Base-by-base conservation (phyloP, 2,113 vertebrate genomes). In the Otocyon megalotis region DNA sequence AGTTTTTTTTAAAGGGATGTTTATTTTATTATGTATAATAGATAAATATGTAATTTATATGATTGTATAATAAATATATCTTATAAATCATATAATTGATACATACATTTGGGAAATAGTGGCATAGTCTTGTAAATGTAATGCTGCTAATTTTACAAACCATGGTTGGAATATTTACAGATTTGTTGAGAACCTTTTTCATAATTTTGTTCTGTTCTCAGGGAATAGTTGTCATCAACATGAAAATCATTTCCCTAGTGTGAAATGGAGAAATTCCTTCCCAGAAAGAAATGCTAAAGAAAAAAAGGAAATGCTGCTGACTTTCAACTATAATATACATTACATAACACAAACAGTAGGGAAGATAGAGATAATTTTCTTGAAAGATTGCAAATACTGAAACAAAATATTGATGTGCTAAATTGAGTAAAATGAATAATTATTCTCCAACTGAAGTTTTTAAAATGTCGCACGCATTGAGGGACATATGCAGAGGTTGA, bases 351-450 rank as follows among this genome's bases (percentile, higher is more conserved):
- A 79, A 95, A 84, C 19, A 77, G 28, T 80, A 14, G n/a, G 60
- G 19, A 69, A 88, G 74, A 74, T 19, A 90, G 54, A 72, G 72
- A n/a, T 37, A 76, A 90, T 92, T 92, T 96, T 90, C 79, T 92
- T 63, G 58, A 65, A 96, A 88, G 32, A 85, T 24, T 96, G 30
- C 13, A 94, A 89, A 88, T 35, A 79, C 2, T 65, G 48, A 85
- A 81, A 92, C 56, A 80, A 60, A 92, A 79, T 81, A 81, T 35
- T 69, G 69, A 80, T 85, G 13, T 12, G 88, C 92, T 62, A 50
- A 65, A 48, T 37, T 60, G 72, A 88, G 58, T 30, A 43, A 88
- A 92, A 83, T 48, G 17, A 32, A 81, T 82, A 93, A 77, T 79
- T 90, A 30, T 65, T 95, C 60, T 37, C 20, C n/a, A 30, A 1